Evolutionary conservation across 2,888 invertebrate species (phyloP).

Genomic region (Drosophila barbarae): DNA sequence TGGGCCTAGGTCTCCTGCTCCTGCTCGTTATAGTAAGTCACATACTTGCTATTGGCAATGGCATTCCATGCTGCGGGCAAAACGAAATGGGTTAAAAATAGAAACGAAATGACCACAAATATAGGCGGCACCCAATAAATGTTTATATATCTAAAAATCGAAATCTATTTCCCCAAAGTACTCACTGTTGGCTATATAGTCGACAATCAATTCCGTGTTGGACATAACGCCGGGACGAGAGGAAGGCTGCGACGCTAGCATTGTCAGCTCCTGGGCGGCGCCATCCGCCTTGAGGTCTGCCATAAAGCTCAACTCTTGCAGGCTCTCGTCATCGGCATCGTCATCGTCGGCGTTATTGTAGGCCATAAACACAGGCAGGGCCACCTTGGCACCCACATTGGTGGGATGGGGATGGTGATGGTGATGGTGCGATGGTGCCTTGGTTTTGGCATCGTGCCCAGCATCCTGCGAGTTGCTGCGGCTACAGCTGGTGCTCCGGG

Average conservation of each 20-base stretch:
- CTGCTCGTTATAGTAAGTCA: constrained; percentile 83
- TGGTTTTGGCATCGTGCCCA: constrained; percentile 21
- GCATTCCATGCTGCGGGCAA: constrained; percentile 86
- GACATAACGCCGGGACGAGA: constrained; percentile 21
- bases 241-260: background rate
- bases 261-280: constrained; percentile 4
- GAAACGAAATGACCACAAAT: background rate
- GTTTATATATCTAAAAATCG: background rate
- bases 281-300: constrained; percentile 53
- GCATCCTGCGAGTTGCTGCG: constrained; percentile 60
- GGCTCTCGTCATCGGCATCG: constrained; percentile 48
- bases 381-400: constrained; percentile 17
- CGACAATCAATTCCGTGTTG: constrained; percentile 80
- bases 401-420: background rate
- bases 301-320: constrained; percentile 59
- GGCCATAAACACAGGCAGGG: constrained; percentile 42
- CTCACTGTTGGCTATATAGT: constrained; percentile 84
- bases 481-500: constrained; percentile 55
- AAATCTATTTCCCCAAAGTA: constrained; percentile 31
- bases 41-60: constrained; percentile 82
- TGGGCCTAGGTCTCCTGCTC: constrained; percentile 47
- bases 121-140: too few relatives aligned
- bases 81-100: background rate
- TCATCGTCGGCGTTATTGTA: constrained; percentile 28
- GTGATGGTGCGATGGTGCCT: background rate